A percentile compares a stretch with the other conserved stretches of the same genome.
These are phyloP conservation scores for Benthochromis sp. DNA, from an alignment of 2,113 vertebrate genomes.

Conservation along the genomic window DNA sequence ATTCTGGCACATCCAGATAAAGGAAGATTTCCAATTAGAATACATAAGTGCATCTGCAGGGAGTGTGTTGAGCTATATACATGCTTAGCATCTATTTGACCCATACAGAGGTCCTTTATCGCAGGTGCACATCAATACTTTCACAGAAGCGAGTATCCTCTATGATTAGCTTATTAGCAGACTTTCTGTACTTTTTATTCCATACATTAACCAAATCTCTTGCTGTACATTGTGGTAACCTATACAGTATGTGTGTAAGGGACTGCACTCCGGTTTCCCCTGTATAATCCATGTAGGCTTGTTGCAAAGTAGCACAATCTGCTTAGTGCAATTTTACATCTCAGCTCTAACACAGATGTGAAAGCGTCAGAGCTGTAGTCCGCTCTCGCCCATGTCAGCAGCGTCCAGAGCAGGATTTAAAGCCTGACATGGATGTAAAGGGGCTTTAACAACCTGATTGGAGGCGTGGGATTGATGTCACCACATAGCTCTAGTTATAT, in stretches of 20 bases:
- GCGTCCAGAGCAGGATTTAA: constrained; percentile 10
- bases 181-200: background rate
- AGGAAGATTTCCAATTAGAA: background rate
- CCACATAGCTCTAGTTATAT: background rate
- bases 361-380: background rate
- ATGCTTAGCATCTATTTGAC: background rate
- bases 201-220: background rate
- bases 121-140: background rate
- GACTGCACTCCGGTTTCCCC: background rate
- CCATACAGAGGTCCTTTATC: background rate
- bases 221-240: accelerated
- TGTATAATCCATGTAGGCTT: constrained; percentile 32
- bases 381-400: background rate
- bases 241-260: background rate
- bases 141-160: background rate
- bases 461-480: background rate
- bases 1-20: background rate
- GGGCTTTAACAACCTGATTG: constrained; percentile 3
- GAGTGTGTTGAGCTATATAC: background rate
- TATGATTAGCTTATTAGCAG: background rate
- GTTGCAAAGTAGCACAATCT: constrained; percentile 40
- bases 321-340: constrained; percentile 25
- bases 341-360: background rate
- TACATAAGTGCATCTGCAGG: background rate
- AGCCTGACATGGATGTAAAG: constrained; percentile 16